Percentiles rank a stretch among this genome's conserved stretches.
phyloP scores from a whole-genome alignment of 2,113 vertebrate genomes.

The Lynx canadensis region DNA sequence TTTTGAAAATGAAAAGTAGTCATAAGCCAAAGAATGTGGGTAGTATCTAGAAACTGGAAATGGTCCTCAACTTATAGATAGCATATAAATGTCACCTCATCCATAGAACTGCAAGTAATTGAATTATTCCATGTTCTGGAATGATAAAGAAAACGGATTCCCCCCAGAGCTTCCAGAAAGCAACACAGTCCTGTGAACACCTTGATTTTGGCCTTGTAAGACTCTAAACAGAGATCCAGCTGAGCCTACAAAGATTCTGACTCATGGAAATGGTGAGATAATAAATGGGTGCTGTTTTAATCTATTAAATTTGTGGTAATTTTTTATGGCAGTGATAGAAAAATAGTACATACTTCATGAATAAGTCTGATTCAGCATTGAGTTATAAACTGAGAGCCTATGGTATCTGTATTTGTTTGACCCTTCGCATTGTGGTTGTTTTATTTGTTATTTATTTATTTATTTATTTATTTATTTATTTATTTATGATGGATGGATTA shows the following conservation, averaged over 20 bases:
- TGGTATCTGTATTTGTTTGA: not conserved
- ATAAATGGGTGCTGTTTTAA: constrained; percentile 12
- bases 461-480: not conserved
- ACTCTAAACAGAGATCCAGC: not conserved
- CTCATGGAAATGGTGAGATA: not conserved
- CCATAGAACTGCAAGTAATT: not conserved
- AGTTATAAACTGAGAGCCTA: not conserved
- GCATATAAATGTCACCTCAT: not conserved
- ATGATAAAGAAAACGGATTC: not conserved
- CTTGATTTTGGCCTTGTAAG: not conserved
- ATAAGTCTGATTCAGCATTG: not conserved
- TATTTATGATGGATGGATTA: not conserved
- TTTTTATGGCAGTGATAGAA: not conserved
- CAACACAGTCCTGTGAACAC: not conserved
- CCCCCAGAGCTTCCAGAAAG: not conserved
- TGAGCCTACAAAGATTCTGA: not conserved
- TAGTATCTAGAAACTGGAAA: not conserved
- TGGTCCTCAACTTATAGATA: not conserved
- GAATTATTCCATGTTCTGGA: not conserved
- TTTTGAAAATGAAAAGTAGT: constrained; percentile 17
- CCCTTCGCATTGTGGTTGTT: not conserved
- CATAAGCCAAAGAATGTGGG: not conserved
- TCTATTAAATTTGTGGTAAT: not conserved
- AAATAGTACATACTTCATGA: not conserved
- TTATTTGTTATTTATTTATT: not conserved